These are phyloP conservation scores for Actinostola sp. DNA, from an alignment of 92 coral and sea anemone species.

Conservation along the genomic window DNA sequence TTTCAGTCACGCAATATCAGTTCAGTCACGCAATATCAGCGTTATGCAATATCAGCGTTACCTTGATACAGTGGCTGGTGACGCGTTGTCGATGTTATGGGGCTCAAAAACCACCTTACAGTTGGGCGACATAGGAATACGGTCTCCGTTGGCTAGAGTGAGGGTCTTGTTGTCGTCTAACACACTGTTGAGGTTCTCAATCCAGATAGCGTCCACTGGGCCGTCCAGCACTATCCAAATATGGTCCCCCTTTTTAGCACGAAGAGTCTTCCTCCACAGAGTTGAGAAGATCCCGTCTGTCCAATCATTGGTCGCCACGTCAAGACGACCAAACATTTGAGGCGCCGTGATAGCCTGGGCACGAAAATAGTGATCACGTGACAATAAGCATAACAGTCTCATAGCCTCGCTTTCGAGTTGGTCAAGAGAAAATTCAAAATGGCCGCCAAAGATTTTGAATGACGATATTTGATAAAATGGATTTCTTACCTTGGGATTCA, in stretches of 20 bases:
- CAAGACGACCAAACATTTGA: slow-evolving; percentile 99
- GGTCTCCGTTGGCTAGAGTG: slow-evolving; percentile 96
- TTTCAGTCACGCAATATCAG: background rate
- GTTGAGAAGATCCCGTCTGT: slow-evolving; percentile 99
- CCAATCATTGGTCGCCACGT: slow-evolving; percentile 99
- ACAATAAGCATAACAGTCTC: too few relatives aligned
- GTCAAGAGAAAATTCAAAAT: too few relatives aligned
- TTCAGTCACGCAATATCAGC: slow-evolving; percentile 7
- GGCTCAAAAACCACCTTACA: slow-evolving; percentile 98
- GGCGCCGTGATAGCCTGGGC: slow-evolving; percentile 97
- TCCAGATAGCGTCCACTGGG: slow-evolving; percentile 99
- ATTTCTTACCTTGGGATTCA: slow-evolving; percentile 92
- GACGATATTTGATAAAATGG: background rate
- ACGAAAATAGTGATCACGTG: background rate
- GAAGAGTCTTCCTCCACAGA: slow-evolving; percentile 97
- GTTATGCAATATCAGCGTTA: slow-evolving; percentile 17
- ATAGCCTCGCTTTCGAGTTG: too few relatives aligned
- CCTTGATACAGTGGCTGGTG: slow-evolving; percentile 99
- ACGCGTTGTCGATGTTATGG: slow-evolving; percentile 97
- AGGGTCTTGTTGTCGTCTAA: slow-evolving; percentile 95
- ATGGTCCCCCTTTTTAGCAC: slow-evolving; percentile 96
- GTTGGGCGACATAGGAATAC: slow-evolving; percentile 96
- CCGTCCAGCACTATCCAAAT: slow-evolving; percentile 99
- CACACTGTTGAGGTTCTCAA: slow-evolving; percentile 97
- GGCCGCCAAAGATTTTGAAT: too few relatives aligned